Base-by-base conservation (phyloP, 2,797 vertebrate genomes). In the Chelonia mydas region DNA sequence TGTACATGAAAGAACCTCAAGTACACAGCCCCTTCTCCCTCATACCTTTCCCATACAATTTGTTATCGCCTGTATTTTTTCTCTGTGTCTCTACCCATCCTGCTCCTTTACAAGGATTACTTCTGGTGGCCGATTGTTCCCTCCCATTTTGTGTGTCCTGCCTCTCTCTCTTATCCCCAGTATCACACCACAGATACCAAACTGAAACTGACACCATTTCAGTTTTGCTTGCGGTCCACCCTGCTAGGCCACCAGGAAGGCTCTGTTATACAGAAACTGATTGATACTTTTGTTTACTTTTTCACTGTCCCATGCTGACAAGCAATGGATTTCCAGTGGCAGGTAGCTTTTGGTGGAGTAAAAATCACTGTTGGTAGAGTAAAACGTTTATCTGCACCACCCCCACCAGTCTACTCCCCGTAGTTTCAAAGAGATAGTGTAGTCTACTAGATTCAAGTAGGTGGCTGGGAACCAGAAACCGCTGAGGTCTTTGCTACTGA, bases 101-200 rank as follows among this genome's bases (percentile, higher is more conserved):
- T 37, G 27, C 45, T 76, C 78, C 47, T 6, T 54, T n/a, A 86
- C 31, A 13, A 55, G 78, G 37, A 17, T 72, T 41, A 31, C 21
- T 0, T 1, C 0, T 4, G 57, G 6, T 49, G 28, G 2, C 3
- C 3, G 68, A 59, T 65, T 55, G 16, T 37, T 33, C 31, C 50
- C 76, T n/a, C 8, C 28, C 6, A 5, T 49, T 2, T 53, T n/a
- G 7, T 19, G 33, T 15, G 33, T 50, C 3, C 37, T n/a, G 6
- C 12, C 2, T 79, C 79, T 55, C 16, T 65, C 61, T 2, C n/a
- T 61, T 47, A 0, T 28, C 55, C 37, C 81, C 28, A 16, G 11
- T 11, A 4, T 6, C 49, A 81, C 41, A 17, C 0, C 0, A 0
- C 11, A 33, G 59, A 61, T 90, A 78, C 68, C 37, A 74, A 25